These are phyloP conservation scores for Cranoglanis bouderius DNA, from an alignment of 2,113 vertebrate species.

Conservation along the genomic window DNA sequence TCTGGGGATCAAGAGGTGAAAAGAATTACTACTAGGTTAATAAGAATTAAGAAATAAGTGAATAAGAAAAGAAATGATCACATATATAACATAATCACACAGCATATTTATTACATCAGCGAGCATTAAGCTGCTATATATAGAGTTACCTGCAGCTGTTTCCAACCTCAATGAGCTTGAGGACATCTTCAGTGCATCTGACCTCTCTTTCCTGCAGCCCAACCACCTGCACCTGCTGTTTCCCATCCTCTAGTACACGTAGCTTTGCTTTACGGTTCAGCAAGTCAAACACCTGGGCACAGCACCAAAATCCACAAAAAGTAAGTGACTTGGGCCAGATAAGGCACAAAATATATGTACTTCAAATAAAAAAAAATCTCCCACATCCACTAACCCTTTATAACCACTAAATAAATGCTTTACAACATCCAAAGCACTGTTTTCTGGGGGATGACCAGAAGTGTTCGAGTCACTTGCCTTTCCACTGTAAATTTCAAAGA, in stretches of 20 bases:
- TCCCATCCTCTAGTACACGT: conserved; percentile 94
- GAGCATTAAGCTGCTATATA: background rate
- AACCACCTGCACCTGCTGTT: conserved; percentile 98
- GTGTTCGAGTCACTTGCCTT: conserved; percentile 76
- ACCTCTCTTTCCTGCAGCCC: conserved; percentile 94
- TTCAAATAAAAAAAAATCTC: background rate
- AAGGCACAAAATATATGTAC: background rate
- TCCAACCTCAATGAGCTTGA: conserved; percentile 96
- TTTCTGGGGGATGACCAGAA: background rate
- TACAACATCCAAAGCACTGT: background rate
- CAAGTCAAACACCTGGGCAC: conserved; percentile 91
- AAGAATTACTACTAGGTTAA: background rate
- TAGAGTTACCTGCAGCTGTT: conserved; percentile 93
- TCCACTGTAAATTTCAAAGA: conserved; percentile 99
- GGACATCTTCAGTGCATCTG: conserved; percentile 93
- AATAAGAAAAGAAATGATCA: background rate
- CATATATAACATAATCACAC: background rate
- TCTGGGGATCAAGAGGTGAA: conserved; percentile 65
- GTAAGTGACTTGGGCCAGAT: background rate
- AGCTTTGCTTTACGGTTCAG: conserved; percentile 95
- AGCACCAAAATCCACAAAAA: background rate
- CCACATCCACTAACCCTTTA: background rate
- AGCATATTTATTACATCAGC: background rate
- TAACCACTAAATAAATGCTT: background rate
- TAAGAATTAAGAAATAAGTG: background rate